phyloP scores from a whole-genome alignment of 2,888 invertebrate genomes.

The Tubulanus polymorphus region DNA sequence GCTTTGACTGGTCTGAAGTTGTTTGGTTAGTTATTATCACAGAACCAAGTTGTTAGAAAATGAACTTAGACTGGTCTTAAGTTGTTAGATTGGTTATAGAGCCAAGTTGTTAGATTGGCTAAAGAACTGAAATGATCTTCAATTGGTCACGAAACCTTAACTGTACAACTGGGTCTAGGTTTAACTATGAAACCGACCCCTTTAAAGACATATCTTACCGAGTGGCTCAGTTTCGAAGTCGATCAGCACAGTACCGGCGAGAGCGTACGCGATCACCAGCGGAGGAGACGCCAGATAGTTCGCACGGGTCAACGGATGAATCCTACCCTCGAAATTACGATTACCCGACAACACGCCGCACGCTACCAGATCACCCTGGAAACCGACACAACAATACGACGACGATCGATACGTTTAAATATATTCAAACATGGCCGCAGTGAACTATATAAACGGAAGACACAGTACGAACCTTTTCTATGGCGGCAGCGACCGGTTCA shows the following conservation, averaged over 20 bases:
- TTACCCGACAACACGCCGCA: constrained; percentile 96
- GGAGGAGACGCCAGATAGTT: constrained; percentile 98
- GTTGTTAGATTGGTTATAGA: too few relatives aligned
- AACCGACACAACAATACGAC: constrained; percentile 13
- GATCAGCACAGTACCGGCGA: constrained; percentile 90
- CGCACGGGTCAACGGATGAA: constrained; percentile 93
- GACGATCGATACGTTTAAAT: neutral
- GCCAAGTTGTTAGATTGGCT: too few relatives aligned
- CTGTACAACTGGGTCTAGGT: too few relatives aligned
- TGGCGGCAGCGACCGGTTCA: constrained; percentile 84
- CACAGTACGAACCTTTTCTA: constrained; percentile 68
- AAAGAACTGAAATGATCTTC: too few relatives aligned
- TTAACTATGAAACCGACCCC: too few relatives aligned
- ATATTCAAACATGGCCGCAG: neutral
- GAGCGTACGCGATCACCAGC: constrained; percentile 93
- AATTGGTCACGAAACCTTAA: too few relatives aligned
- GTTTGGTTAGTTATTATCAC: too few relatives aligned
- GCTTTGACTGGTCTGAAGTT: too few relatives aligned
- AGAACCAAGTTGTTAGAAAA: too few relatives aligned
- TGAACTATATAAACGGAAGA: neutral
- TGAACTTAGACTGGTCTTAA: too few relatives aligned
- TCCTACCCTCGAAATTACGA: constrained; percentile 95
- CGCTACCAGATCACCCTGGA: constrained; percentile 84
- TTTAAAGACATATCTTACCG: too few relatives aligned
- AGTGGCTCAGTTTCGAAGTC: constrained; percentile 89